These are phyloP conservation scores for Cryptomyrus ogoouensis DNA, from an alignment of 2,113 vertebrate species.

Conservation along the genomic window DNA sequence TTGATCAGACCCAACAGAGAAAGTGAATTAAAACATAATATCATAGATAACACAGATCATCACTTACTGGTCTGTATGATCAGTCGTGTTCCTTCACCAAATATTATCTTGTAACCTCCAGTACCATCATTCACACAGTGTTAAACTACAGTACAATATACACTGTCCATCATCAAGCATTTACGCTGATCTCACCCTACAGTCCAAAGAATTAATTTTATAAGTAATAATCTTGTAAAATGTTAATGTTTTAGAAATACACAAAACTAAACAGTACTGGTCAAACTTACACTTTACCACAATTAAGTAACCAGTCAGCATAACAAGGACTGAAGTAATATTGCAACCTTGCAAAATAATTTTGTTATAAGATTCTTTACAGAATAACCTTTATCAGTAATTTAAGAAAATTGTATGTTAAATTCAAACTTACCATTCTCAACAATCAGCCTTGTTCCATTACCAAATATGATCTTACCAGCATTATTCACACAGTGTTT, in stretches of 20 bases:
- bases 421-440: neutral
- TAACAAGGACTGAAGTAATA: neutral
- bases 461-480: neutral
- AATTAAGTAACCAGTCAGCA: neutral
- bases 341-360: neutral
- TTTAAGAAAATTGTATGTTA: neutral
- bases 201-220: neutral
- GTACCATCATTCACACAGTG: neutral
- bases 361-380: neutral
- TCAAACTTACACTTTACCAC: conserved; percentile 28
- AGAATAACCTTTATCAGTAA: neutral
- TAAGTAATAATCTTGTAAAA: neutral
- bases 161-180: neutral
- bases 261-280: neutral
- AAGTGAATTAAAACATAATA: neutral
- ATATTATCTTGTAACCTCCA: neutral
- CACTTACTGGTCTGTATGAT: neutral
- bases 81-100: conserved; percentile 13
- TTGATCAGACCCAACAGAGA: neutral
- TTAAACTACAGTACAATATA: neutral
- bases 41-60: neutral
- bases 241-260: neutral
- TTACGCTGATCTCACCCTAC: neutral
- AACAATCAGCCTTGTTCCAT: conserved; percentile 18
- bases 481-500: neutral